phyloP scores from a whole-genome alignment of 2,113 vertebrate species.

The Agelaius phoeniceus region DNA sequence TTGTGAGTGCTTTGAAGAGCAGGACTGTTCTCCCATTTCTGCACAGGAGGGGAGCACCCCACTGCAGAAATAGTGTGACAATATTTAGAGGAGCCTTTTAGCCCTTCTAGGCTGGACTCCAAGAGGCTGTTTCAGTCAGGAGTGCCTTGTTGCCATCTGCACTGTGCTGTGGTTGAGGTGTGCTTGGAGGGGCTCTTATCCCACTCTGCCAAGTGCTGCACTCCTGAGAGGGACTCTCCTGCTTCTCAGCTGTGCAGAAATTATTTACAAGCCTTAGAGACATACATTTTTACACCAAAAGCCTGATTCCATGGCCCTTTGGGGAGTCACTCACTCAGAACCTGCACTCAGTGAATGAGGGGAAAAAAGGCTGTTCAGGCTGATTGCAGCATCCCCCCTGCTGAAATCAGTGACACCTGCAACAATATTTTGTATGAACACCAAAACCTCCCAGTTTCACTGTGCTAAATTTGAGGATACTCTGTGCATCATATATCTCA shows the following conservation, averaged over 20 bases:
- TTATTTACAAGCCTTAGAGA: background rate
- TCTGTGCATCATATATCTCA: background rate
- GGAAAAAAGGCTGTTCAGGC: background rate
- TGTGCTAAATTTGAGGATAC: background rate
- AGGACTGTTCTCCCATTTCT: background rate
- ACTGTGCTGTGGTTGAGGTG: background rate
- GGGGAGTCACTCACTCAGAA: background rate
- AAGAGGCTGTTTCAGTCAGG: background rate
- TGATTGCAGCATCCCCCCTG: background rate
- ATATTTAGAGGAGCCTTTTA: background rate
- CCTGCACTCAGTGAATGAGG: background rate
- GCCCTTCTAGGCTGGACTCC: background rate
- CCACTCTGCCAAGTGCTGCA: no score
- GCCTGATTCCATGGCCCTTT: background rate
- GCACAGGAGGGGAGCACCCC: background rate
- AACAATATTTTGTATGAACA: background rate
- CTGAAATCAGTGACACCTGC: background rate
- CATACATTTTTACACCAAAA: background rate
- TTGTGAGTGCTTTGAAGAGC: background rate
- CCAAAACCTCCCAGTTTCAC: background rate
- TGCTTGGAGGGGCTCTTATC: background rate
- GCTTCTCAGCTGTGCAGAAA: background rate
- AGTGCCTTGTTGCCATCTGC: background rate
- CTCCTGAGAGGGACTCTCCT: background rate
- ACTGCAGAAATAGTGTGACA: background rate